These are phyloP conservation scores for Euplexia lucipara DNA, from an alignment of 2,888 invertebrate genomes.

Conservation along the genomic window DNA sequence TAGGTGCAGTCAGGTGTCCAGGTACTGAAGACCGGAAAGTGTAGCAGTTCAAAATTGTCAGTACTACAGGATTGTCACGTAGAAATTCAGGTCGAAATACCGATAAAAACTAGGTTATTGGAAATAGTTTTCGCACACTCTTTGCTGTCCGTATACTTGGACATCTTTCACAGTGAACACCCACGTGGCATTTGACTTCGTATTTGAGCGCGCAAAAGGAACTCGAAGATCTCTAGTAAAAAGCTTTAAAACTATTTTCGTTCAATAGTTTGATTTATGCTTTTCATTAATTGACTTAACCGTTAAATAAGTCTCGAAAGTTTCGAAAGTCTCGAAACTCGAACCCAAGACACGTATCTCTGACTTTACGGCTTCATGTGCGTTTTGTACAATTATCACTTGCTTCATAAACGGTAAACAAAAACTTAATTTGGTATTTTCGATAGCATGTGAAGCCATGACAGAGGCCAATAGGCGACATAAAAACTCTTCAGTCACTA, in stretches of 20 bases:
- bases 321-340: too few relatives aligned
- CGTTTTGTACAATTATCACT: too few relatives aligned
- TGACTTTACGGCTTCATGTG: too few relatives aligned
- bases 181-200: neutral
- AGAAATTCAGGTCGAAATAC: neutral
- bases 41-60: conserved; percentile 40
- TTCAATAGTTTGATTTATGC: neutral
- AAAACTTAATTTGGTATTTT: too few relatives aligned
- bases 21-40: conserved; percentile 5
- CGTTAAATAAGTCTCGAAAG: too few relatives aligned
- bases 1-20: conserved; percentile 27
- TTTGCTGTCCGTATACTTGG: neutral
- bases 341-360: too few relatives aligned
- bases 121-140: conserved; percentile 5
- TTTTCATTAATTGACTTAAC: too few relatives aligned
- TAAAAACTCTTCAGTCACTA: too few relatives aligned
- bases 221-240: neutral
- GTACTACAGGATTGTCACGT: conserved; percentile 3
- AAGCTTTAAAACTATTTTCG: neutral
- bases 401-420: too few relatives aligned
- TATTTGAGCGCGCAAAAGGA: neutral
- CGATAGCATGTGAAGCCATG: too few relatives aligned
- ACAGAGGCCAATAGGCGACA: too few relatives aligned
- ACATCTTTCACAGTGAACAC: neutral
- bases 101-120: neutral